These are phyloP conservation scores for Phrynocephalus vlangalii DNA, from an alignment of 2,797 vertebrate species.

Conservation along the genomic window DNA sequence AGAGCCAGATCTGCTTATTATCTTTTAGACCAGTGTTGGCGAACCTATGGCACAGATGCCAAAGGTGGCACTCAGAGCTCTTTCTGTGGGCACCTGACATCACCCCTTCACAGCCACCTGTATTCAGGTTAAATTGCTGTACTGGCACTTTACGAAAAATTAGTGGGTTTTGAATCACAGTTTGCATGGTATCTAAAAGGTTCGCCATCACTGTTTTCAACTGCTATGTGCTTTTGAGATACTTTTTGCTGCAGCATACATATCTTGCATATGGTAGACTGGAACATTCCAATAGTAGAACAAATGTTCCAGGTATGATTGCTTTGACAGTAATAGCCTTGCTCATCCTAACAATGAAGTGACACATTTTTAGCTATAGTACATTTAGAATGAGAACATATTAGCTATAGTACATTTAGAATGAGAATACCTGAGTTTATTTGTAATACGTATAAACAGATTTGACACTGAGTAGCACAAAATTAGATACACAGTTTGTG, in stretches of 20 bases:
- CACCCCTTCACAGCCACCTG: too few species aligned
- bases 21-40: background rate
- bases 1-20: background rate
- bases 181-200: too few species aligned
- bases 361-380: background rate
- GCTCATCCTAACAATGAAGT: background rate
- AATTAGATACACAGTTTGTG: constrained; percentile 21
- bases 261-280: background rate
- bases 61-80: too few species aligned
- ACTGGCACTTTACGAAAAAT: too few species aligned
- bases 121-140: too few species aligned
- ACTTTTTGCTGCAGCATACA: background rate
- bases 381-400: background rate
- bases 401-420: background rate
- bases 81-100: too few species aligned
- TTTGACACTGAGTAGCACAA: constrained; percentile 7
- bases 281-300: background rate
- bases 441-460: background rate
- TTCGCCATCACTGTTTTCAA: too few species aligned
- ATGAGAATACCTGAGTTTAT: background rate
- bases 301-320: background rate
- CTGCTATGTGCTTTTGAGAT: background rate
- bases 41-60: too few species aligned
- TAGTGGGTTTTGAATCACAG: too few species aligned
- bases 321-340: background rate